Base-by-base conservation (phyloP, 2,888 invertebrate genomes). In the Parapristionchus giblindavisi region DNA sequence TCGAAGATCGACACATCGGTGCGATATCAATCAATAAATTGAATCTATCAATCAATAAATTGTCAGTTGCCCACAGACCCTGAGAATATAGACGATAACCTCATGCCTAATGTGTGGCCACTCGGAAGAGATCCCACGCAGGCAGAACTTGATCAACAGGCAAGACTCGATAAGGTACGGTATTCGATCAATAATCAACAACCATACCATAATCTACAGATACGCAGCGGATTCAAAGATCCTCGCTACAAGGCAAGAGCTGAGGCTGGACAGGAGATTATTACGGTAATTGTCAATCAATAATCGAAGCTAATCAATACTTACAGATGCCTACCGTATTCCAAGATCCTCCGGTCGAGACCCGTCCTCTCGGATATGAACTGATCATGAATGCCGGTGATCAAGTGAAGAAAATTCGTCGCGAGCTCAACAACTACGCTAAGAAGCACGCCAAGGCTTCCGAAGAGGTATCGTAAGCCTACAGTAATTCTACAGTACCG, bases 391-490 rank as follows among this genome's bases (percentile, higher is more conserved):
- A 36, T 1, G 63, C 63, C n/a, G 63, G 63, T 1, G 63, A 65
- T 29, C 40, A 43, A 43, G 63, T 65, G 17, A 4, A 36, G 3
- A 24, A 43, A 1, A 36, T 65, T 17, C 63, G 36, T 17, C 63
- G 63, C 29, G 40, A 43, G 6, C 63, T 65, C 63, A 65, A 65
- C 21, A 21, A 65, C 27, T 65, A 65, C 29, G 63, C 40, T 14
- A 27, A 17, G 8, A 21, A 6, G 17, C 8, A 65, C 2, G 43
- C 43, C 11, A 2, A 11, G 1, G 63, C 63, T 17, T n/a, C 11
- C 14, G 63, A 65, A 43, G 43, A 65, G 63, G 63, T 65, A 43
- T 61, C 61, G 38, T 38, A 38, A 61, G 24, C 21, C 52, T 61
- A 61, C 24, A 1, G 60, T 38, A 61, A 61, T n/a, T 14, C 60